Conservation (phyloP, 2,113 vertebrate species). For the Podiceps cristatus region DNA sequence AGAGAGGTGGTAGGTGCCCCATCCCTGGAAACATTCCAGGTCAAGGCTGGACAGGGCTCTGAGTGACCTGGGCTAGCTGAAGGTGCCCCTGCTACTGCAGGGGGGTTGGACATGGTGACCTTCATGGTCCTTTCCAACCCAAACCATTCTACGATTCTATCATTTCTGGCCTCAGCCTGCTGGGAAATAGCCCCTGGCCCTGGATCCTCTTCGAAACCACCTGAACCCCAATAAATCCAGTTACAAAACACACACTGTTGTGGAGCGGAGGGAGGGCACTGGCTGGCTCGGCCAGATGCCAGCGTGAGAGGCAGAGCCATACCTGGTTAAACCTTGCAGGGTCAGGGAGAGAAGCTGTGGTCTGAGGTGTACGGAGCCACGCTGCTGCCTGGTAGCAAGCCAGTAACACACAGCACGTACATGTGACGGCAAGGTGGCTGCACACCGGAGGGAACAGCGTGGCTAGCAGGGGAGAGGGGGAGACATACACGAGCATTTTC, state of each 20-base stretch:
- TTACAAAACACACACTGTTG: neutral
- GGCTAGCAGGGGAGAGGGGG: neutral
- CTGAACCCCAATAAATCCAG: neutral
- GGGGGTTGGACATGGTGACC: too few relatives aligned
- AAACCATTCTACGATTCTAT: too few relatives aligned
- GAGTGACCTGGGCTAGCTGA: too few relatives aligned
- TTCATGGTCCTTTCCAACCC: too few relatives aligned
- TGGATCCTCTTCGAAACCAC: neutral
- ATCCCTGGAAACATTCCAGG: too few relatives aligned
- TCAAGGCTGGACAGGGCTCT: too few relatives aligned
- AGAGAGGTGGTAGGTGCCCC: too few relatives aligned
- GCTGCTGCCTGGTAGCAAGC: neutral
- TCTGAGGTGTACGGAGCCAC: neutral
- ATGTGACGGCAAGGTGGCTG: accelerated
- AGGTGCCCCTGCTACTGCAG: too few relatives aligned
- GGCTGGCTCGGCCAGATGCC: neutral
- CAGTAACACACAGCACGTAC: neutral
- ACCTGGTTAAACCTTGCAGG: neutral
- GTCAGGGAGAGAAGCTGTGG: neutral
- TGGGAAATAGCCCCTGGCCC: neutral
- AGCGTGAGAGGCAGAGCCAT: neutral
- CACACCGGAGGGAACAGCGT: accelerated
- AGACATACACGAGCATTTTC: accelerated
- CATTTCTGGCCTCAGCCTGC: neutral
- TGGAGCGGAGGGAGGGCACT: neutral